A percentile compares a stretch with the other conserved stretches of the same genome.
These are phyloP conservation scores for Crotalus viridis DNA, from an alignment of 2,113 vertebrate genomes.

Conservation along the genomic window DNA sequence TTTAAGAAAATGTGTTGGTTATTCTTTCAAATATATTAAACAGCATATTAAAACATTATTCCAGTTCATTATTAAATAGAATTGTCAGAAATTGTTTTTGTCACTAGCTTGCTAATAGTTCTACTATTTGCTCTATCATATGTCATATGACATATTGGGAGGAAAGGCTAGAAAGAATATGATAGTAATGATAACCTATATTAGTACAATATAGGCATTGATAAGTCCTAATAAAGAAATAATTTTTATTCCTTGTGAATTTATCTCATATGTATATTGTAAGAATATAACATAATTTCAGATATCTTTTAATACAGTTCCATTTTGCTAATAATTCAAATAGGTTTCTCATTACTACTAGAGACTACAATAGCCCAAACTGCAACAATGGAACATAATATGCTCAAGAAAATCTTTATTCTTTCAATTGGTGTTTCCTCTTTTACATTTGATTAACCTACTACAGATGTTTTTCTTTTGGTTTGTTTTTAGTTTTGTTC, in stretches of 20 bases:
- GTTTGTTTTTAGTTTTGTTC: neutral
- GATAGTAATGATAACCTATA: neutral
- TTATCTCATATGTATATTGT: neutral
- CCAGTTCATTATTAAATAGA: conserved; percentile 38
- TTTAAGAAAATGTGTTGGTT: neutral
- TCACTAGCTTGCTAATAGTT: neutral
- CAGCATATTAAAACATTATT: conserved; percentile 10
- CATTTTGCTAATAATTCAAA: neutral
- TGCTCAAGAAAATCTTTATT: neutral
- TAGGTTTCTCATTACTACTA: neutral
- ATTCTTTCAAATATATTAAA: conserved; percentile 28
- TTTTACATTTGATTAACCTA: neutral
- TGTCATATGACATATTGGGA: neutral
- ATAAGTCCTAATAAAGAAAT: neutral
- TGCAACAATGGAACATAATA: neutral
- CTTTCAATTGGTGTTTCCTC: neutral
- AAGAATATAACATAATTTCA: neutral
- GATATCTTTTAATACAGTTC: neutral
- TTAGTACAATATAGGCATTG: neutral
- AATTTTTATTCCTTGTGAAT: neutral
- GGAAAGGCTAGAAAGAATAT: neutral
- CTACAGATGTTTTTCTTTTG: neutral
- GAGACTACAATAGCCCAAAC: neutral
- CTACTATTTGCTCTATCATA: neutral
- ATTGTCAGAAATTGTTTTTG: conserved; percentile 17